Base-by-base conservation (phyloP, 2,888 invertebrate genomes). In the Heliconius aoede region DNA sequence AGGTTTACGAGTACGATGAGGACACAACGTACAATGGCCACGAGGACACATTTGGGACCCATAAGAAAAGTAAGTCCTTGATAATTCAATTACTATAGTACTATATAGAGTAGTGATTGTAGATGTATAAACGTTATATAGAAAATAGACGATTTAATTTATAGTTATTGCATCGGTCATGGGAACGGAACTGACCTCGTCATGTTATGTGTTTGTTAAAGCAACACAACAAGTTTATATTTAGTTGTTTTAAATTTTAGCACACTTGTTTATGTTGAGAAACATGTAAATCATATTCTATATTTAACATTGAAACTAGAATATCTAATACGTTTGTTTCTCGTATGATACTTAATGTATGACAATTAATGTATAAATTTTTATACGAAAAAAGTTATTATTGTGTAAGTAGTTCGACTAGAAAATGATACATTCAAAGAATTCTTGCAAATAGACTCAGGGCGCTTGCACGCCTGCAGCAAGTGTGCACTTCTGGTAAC, bases 1-100 rank as follows among this genome's bases (percentile, higher is more conserved):
- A 94, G 88, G 93, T 90, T 82, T 94, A 94, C 84, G 93, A 94
- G 88, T 94, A 94, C 83, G 94, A 94, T 87, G 94, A 91, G 80
- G 94, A 93, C 80, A 86, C 88, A 80, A 86, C 88, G 83, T 93
- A 87, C 87, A 91, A 91, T 82, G 90, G 89, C 76, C 92, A 91
- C 81, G 93, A 93, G 80, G 93, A 94, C 85, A 91, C 86, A 79
- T 94, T 92, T 85, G 90, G 89, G 78, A 88, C 90, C 81, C 87
- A 90, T 82, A 92, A 92, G 82, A 91, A 93, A 87, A 93, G 94
- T 94, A 85, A 83, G 83, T 83, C 64, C 24, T 13, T 62, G 55
- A 72, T 40, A 67, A 58, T 73, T 77, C 46, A 75, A 60, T 73
- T 76, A 75, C 55, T 55, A 51, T 75, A 74, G 64, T 24, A 36